Evolutionary conservation across 2,113 vertebrate species (phyloP), one percentile per base, ranked within the genome.

Genomic region (Opisthocomus hoazin): DNA sequence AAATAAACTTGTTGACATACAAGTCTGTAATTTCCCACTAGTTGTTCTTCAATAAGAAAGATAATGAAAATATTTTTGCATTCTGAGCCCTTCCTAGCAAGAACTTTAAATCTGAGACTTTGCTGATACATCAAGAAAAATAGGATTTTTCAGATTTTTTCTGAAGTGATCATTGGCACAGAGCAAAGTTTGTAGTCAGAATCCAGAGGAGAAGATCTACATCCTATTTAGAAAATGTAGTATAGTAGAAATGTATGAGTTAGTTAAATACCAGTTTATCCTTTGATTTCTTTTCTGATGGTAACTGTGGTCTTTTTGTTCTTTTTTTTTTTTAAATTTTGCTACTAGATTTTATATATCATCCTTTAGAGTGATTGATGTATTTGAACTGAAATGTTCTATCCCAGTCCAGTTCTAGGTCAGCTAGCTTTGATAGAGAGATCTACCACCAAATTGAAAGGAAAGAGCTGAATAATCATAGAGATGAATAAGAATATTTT

Each of bases 101-200:
- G 29, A 75, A 34, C 1, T 84, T 74, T 27, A 70, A 78, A 66
- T 63, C 24, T 63, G n/a, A 82, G 19, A 48, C 9, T 89, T 74
- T 91, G 5, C 27, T 53, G 41, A 34, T 34, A 22, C 0, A 3
- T 64, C 8, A 21, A 24, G 37, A 84, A 73, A 81, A 32, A 17
- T 39, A 11, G 5, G 1, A 34, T 73, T 60, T 56, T 2, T 43
- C 46, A 2, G 0, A 0, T 10, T 58, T 86, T 69, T 68, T 4
- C 11, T 8, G 1, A 7, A 21, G 5, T 27, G 5, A 36, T 81
- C 19, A 43, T 14, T 57, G n/a, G 6, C 32, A 60, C 12, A 53
- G 23, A 65, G 4, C 11, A 64, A 85, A 79, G 17, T n/a, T 71
- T 32, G 21, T 56, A n/a, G 21, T 84, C 30, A 71, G 66, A 88